These are phyloP conservation scores for Mystacornis crossleyi DNA, from an alignment of 2,113 vertebrate species.

Conservation along the genomic window DNA sequence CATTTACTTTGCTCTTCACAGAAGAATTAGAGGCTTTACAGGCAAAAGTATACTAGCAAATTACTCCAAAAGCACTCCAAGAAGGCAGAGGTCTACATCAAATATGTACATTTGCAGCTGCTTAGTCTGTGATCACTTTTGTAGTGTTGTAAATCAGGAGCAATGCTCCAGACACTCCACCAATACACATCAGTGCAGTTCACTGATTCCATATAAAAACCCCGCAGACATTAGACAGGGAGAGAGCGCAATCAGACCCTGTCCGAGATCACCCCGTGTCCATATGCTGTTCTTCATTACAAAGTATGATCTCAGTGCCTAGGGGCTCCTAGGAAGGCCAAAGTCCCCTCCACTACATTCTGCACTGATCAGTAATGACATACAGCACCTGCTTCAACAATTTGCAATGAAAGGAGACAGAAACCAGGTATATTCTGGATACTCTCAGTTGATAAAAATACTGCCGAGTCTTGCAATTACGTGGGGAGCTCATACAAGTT, in stretches of 20 bases:
- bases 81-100: not conserved
- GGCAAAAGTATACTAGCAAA: not conserved
- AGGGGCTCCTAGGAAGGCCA: conserved; percentile 2
- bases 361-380: conserved; percentile 13
- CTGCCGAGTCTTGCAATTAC: not conserved
- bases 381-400: conserved; percentile 21
- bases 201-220: not conserved
- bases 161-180: not conserved
- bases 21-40: not conserved
- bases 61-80: not conserved
- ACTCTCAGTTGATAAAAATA: not conserved
- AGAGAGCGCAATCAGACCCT: not conserved
- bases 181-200: not conserved
- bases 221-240: not conserved
- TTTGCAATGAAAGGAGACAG: not conserved
- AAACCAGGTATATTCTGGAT: not conserved
- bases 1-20: conserved; percentile 15
- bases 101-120: not conserved
- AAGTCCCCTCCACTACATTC: not conserved
- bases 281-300: conserved; percentile 24
- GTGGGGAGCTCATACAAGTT: not conserved
- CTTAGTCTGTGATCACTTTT: not conserved
- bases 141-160: not conserved
- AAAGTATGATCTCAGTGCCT: conserved; percentile 20
- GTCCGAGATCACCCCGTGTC: not conserved